Base-by-base conservation (phyloP, 1,140 invertebrate genomes). In the Hyles vespertilio region DNA sequence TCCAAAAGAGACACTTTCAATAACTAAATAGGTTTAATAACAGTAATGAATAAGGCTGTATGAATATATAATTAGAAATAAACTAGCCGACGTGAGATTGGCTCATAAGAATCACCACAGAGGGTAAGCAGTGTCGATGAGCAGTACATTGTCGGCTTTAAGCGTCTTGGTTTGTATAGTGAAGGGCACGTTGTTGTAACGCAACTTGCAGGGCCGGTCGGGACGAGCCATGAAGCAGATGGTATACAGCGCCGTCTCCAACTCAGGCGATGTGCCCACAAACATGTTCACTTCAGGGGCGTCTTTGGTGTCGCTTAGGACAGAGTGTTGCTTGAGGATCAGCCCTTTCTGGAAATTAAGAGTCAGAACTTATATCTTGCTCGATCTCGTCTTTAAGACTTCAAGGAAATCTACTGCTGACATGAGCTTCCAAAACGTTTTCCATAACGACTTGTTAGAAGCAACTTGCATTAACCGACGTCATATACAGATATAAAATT, bases 161-260 rank as follows among this genome's bases (percentile, higher is more conserved):
- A 86, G 32, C 0, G 81, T 86, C 57, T 89, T 89, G 47, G 84
- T 87, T 51, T 87, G 81, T 9, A 89, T 86, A 53, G 77, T 84
- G 65, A 89, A 89, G 4, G 63, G 69, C 5, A 86, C 61, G 53
- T 86, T 84, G 63, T 82, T 86, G 65, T 74, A 79, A 0, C 72
- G 77, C 11, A 89, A 63, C 8, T 65, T 75, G 74, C 86, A 89
- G 0, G 83, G 84, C 12, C 84, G 63, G 73, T 96, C 93, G 0
- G 94, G 92, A 63, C 95, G 90, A 1, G 94, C 83, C 66, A 95
- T 89, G 84, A 96, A 97, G 79, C 96, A 98, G 2, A 97, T 91
- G 0, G 97, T 97, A 80, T 98, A 98, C 3, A 98, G 87, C 10
- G 96, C 95, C 77, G 97, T 93, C 87, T 98, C 97, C 66, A 98